Evolutionary conservation across 1,140 invertebrate species (phyloP), one percentile per base, ranked within the genome.

Genomic region (Radopholus similis): DNA sequence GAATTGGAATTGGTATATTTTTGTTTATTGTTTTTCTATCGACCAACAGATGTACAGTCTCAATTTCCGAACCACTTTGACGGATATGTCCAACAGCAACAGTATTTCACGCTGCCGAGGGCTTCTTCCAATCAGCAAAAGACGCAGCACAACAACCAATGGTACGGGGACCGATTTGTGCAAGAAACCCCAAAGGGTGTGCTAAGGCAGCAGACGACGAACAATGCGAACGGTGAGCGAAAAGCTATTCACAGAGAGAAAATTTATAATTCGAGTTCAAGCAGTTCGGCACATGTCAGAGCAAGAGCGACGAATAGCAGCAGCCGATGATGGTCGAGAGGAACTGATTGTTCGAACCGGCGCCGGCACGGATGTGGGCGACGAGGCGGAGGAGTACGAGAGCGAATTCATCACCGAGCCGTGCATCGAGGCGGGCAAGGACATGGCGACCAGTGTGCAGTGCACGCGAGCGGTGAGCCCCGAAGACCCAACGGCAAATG

Each of bases 391-490:
- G 47, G 32, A 59, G n/a, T n/a, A n/a, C 13, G 56, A 59, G 21
- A 18, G 56, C 40, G 30, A 13, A 40, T 59, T 59, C 11, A 23
- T 62, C 2, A 34, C 18, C 32, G 21, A 34, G 42, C 40, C 59
- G 2, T 47, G 23, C 1, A 9, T 62, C 13, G 59, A 62, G 6
- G n/a, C 15, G 4, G 40, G 59, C 9, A 35, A 62, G 18, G 40
- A 62, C 18, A 18, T 62, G 4, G 13, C 59, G 4, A 62, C 59
- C 18, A 62, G 59, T n/a, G 59, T 62, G 8, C 42, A 47, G 38
- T 62, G 59, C 23, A 62, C 59, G 23, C 28, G 59, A 18, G 49
- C 21, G 32, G 59, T n/a, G 1, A 62, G 59, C 18, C 49, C 59
- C 40, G 26, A 5, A 62, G 59, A 30, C 40, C 57, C n/a, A n/a